Conservation (phyloP, 2,113 vertebrate species). For the Theropithecus gelada region DNA sequence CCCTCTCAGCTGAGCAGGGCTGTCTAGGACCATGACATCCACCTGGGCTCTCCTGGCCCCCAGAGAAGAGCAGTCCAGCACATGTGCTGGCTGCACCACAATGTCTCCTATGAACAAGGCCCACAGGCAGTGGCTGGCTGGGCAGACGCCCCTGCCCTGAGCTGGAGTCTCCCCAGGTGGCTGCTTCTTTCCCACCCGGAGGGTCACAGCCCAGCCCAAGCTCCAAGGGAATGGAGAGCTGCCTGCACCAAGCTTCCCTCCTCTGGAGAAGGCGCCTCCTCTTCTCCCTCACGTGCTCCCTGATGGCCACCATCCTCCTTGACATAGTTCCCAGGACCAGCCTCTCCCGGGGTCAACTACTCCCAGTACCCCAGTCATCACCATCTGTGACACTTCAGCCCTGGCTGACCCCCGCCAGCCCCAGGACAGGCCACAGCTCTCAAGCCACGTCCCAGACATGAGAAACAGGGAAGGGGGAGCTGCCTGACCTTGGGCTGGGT, state of each 20-base stretch:
- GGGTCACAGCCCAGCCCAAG: background rate
- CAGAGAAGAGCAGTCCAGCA: background rate
- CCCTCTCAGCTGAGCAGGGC: background rate
- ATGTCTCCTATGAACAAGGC: background rate
- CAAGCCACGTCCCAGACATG: background rate
- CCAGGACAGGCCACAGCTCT: background rate
- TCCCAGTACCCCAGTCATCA: background rate
- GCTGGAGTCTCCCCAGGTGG: background rate
- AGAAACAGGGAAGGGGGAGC: background rate
- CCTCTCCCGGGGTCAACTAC: background rate
- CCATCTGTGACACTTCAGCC: too few species aligned
- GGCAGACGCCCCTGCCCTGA: accelerated
- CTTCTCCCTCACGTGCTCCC: background rate
- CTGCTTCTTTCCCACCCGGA: background rate
- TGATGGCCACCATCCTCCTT: background rate
- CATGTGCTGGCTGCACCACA: accelerated
- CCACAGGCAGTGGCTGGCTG: background rate
- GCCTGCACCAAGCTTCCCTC: background rate
- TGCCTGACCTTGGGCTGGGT: background rate
- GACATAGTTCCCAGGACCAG: background rate
- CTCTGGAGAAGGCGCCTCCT: background rate
- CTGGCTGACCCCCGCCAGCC: background rate
- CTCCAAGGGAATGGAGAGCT: background rate
- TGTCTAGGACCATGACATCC: too few species aligned
- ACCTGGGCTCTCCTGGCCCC: too few species aligned